phyloP scores from a whole-genome alignment of 2,797 vertebrate genomes.

The Leuciscus waleckii region DNA sequence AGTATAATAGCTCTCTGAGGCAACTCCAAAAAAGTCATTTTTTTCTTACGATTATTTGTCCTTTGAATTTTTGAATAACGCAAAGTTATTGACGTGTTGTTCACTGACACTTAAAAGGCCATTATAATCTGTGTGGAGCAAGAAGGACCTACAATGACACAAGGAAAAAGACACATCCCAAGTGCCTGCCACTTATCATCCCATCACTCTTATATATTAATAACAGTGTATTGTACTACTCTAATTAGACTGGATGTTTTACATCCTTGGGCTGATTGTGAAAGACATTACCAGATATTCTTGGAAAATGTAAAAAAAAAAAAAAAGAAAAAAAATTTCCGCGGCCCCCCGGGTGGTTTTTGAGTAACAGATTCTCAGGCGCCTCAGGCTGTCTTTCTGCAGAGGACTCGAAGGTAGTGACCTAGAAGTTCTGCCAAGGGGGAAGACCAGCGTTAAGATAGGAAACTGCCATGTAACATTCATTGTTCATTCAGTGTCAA shows the following conservation, averaged over 20 bases:
- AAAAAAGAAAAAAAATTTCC: too few relatives aligned
- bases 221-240: conserved; percentile 34
- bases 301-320: conserved; percentile 50
- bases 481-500: conserved; percentile 32
- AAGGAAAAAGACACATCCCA: conserved; percentile 13
- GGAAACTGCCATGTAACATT: conserved; percentile 17
- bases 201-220: conserved; percentile 36
- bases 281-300: conserved; percentile 54
- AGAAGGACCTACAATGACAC: not conserved
- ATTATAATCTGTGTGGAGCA: not conserved
- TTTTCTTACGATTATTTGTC: not conserved
- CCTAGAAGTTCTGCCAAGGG: conserved; percentile 50
- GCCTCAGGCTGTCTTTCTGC: conserved; percentile 38
- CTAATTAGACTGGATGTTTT: conserved; percentile 47
- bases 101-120: not conserved
- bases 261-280: conserved; percentile 37
- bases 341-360: too few relatives aligned
- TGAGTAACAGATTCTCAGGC: conserved; percentile 40
- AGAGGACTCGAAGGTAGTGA: conserved; percentile 47
- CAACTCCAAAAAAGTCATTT: not conserved
- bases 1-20: conserved; percentile 48
- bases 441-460: conserved; percentile 29
- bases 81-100: not conserved
- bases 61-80: conserved; percentile 6
- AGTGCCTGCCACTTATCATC: conserved; percentile 45